Percentiles rank a stretch among this genome's conserved stretches.
Conservation (phyloP, 2,888 invertebrate species). For the Tortricodes alternella region DNA sequence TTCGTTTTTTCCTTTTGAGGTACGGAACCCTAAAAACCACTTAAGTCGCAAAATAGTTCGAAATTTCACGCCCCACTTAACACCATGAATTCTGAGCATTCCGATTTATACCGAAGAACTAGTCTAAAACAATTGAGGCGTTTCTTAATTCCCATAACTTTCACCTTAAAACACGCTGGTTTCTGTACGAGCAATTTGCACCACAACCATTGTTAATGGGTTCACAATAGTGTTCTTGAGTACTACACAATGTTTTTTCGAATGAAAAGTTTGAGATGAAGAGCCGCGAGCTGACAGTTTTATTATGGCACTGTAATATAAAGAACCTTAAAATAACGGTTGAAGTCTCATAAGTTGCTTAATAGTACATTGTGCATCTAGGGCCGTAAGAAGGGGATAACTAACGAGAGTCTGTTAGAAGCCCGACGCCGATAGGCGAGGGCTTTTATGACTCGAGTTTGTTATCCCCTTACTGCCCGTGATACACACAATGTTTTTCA, state of each 20-base stretch:
- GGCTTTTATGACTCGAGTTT: no score
- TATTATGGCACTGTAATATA: no score
- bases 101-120: constrained; percentile 31
- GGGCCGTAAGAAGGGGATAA: no score
- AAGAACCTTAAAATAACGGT: no score
- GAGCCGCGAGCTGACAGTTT: not conserved
- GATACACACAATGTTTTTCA: no score
- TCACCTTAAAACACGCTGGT: constrained; percentile 54
- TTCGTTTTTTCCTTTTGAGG: no score
- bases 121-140: constrained; percentile 42
- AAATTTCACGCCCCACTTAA: constrained; percentile 57
- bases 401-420: no score
- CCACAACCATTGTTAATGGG: constrained; percentile 58
- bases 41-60: constrained; percentile 37
- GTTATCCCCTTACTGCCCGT: no score
- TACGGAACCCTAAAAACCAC: constrained; percentile 21
- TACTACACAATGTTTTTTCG: constrained; percentile 1
- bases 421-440: no score
- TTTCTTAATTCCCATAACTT: constrained; percentile 72
- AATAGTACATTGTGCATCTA: no score
- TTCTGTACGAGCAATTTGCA: constrained; percentile 58
- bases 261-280: constrained; percentile 1
- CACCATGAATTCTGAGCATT: constrained; percentile 41
- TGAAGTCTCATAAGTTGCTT: no score
- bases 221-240: constrained; percentile 23